Percentiles rank a stretch among this genome's conserved stretches.
Evolutionary conservation across 1,140 invertebrate genomes (phyloP).

Genomic region (Nasonia vitripennis): DNA sequence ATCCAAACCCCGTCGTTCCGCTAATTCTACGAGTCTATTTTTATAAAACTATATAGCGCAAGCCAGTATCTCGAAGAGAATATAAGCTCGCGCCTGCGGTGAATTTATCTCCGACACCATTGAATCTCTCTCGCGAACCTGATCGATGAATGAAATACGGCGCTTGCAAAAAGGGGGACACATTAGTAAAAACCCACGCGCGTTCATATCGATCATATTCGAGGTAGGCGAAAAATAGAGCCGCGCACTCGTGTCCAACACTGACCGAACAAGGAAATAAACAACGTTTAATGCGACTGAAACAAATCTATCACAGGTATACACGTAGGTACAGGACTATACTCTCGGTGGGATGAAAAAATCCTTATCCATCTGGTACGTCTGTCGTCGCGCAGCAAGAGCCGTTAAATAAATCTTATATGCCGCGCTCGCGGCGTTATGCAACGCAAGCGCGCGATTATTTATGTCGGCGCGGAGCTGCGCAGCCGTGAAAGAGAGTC

Average conservation of each 20-base stretch:
- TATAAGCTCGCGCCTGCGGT: not conserved
- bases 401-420: conserved; percentile 44
- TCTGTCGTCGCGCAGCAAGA: conserved; percentile 26
- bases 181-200: conserved; percentile 28
- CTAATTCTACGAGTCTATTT: not conserved
- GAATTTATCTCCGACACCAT: not conserved
- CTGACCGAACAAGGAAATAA: conserved; percentile 19
- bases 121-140: not conserved
- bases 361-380: conserved; percentile 40
- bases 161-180: not conserved
- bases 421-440: not conserved
- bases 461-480: conserved; percentile 56
- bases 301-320: conserved; percentile 37
- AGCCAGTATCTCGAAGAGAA: not conserved
- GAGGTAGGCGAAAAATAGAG: not conserved
- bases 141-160: conserved; percentile 25
- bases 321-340: too few species aligned
- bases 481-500: conserved; percentile 60
- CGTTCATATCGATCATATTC: conserved; percentile 32
- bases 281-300: conserved; percentile 33
- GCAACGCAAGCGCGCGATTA: conserved; percentile 58
- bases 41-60: too few species aligned
- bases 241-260: not conserved
- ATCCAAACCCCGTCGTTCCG: not conserved
- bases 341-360: not conserved